Base-by-base conservation (phyloP, 1,140 invertebrate species). In the Trichonephila clavipes region DNA sequence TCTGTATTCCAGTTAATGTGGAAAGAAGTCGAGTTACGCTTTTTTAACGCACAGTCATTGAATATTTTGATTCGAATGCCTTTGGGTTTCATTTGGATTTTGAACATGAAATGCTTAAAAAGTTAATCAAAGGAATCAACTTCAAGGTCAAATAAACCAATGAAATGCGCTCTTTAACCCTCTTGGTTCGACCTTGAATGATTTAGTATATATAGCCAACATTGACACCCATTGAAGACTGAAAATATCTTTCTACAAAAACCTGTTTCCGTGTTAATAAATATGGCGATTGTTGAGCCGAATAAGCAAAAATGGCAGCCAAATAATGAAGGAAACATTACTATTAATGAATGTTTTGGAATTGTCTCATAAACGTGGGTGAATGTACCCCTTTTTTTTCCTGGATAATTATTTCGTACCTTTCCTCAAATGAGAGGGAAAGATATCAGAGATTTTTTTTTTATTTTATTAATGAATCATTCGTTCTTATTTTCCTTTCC, bases 201-300 rank as follows among this genome's bases (percentile, higher is more conserved):
- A 44, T 28, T 19, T 51, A 12, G 59, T n/a, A 19, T 88, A 51
- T 69, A 88, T 62, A 40, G 44, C 61, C 61, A 51, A n/a, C 81
- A 51, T 62, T 88, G 87, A 88, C 87, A 88, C 40, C 4, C 34
- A 40, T 40, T 51, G 19, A 62, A 62, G 34, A 51, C 21, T 66
- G 64, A 21, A 88, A 66, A 51, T 88, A 88, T 44, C 81, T 12
- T 51, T 51, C 40, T 40, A 16, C 18, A 21, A 62, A 69, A 88
- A 88, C 87, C 64, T 88, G 87, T 88, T 77, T 44, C 64, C 19
- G 10, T 66, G 12, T 34, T 69, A 66, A 66, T 88, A 88, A 88
- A 66, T 69, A 44, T 88, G 85, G 34, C 28, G 28, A 87, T 21
- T 18, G 40, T 8, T 10, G n/a, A 58, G 2, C 8, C 7, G 5